Evolutionary conservation across 2,797 vertebrate species (phyloP), one percentile per base, ranked within the genome.

Genomic region (Eospalax fontanierii): DNA sequence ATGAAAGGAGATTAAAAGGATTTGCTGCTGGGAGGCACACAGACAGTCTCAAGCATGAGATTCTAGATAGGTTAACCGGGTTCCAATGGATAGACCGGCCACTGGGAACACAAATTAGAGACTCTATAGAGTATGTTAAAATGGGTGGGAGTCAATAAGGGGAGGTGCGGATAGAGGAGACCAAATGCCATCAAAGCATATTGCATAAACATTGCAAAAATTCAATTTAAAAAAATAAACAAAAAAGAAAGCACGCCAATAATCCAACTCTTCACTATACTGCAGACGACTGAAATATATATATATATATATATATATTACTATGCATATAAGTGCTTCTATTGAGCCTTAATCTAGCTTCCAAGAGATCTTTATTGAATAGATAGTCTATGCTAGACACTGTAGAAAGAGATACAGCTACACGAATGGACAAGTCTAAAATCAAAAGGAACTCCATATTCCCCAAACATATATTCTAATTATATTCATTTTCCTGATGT

Each of bases 301-400:
- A 65, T 6, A 43, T 65, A 26, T n/a, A 16, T 33, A 30, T 54
- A 26, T 76, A 50, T 50, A 50, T 66, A 11, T n/a, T n/a, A 38
- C 28, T 83, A 26, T 22, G 7, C 1, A 22, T 28, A 61, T 66
- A 7, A 63, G 57, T 54, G 16, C 85, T 93, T 90, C 82, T 87
- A 57, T 68, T 70, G 54, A 38, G 10, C n/a, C 50, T 71, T 78
- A 15, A 57, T 30, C 16, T 14, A 90, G 18, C 15, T 84, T 82
- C 91, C 50, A 70, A 54, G 40, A 91, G n/a, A 28, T 74, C 38
- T 81, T 93, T 87, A 71, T 33, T 61, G 35, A 90, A 61, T 74
- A 30, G 3, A 3, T 78, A 24, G 22, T 61, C 43, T 40, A 19
- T 30, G 4, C 61, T 70, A 82, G 61, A 71, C 59, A 57, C 43